Evolutionary conservation across 2,888 invertebrate genomes (phyloP), one percentile per base, ranked within the genome.

Genomic region (Augochlorella aurata): DNA sequence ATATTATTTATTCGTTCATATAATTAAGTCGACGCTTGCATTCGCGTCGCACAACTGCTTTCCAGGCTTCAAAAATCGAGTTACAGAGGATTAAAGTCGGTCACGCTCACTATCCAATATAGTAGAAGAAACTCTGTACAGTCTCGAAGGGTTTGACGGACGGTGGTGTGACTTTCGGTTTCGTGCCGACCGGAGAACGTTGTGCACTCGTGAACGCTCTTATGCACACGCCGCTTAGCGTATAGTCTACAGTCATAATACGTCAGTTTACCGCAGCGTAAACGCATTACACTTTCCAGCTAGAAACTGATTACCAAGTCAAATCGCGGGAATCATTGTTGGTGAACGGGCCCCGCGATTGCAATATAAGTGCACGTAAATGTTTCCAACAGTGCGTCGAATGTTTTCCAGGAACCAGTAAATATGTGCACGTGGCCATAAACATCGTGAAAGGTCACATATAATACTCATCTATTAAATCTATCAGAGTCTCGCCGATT

Each of bases 221-320:
- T n/a, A 68, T 68, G 49, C 47, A 47, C 67, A 45, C 66, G 66
- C 71, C 65, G 49, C 61, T 61, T 29, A 29, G 29, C 29, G 61
- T 78, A 73, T 65, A 49, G 78, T 73, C 78, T 21, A 10, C 47
- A 69, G 63, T 68, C 78, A 77, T 73, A 65, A 52, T 47, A 54
- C 73, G 54, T 52, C 72, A 50, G 50, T 81, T 81, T 81, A 81
- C 66, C 79, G 52, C 29, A 38, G 54, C 74, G 65, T 65, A 73
- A 79, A 79, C 58, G 61, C 70, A 66, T 81, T 79, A 74, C 69
- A 61, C 45, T 69, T 65, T 66, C 79, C 52, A 73, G 54, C 47
- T 65, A 50, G 52, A 29, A 44, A 63, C 24, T 49, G 74, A 82
- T 81, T 81, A 81, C 81, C 74, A 77, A 77, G 81, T 81, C 71